Percentiles rank a stretch among this genome's conserved stretches.
Evolutionary conservation across 2,113 vertebrate species (phyloP).

Genomic region (Coracopsis vasa): DNA sequence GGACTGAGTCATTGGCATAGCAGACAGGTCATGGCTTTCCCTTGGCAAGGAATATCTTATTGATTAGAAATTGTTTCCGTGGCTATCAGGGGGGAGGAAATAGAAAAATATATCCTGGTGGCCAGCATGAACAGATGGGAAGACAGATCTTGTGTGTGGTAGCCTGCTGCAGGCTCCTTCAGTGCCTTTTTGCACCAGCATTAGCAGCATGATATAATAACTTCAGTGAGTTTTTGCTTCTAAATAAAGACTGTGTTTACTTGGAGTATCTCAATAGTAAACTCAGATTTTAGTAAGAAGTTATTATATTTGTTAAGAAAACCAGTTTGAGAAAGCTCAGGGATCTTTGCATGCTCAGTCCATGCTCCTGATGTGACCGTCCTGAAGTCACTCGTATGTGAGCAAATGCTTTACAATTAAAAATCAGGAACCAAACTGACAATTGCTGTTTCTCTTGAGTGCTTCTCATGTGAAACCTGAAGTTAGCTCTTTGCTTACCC

Average conservation of each 20-base stretch:
- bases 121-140: background rate
- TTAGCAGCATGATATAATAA: background rate
- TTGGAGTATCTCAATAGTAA: background rate
- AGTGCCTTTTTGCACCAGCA: background rate
- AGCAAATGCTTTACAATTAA: background rate
- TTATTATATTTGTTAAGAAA: background rate
- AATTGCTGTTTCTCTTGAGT: background rate
- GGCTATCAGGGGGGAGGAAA: background rate
- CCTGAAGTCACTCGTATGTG: background rate
- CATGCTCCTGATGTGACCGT: background rate
- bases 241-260: background rate
- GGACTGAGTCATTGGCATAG: slow-evolving; percentile 35
- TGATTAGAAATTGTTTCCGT: slow-evolving; percentile 2
- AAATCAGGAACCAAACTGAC: background rate
- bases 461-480: background rate
- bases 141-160: background rate
- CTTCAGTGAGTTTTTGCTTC: background rate
- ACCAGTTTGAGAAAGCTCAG: background rate
- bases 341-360: background rate
- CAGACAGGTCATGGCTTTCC: slow-evolving; percentile 59
- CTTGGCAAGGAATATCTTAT: slow-evolving; percentile 30
- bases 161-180: background rate
- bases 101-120: background rate
- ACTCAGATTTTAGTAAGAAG: background rate
- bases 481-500: background rate